A percentile compares a stretch with the other conserved stretches of the same genome.
phyloP scores from a whole-genome alignment of 1,140 invertebrate genomes.

The Bactericera cockerelli region DNA sequence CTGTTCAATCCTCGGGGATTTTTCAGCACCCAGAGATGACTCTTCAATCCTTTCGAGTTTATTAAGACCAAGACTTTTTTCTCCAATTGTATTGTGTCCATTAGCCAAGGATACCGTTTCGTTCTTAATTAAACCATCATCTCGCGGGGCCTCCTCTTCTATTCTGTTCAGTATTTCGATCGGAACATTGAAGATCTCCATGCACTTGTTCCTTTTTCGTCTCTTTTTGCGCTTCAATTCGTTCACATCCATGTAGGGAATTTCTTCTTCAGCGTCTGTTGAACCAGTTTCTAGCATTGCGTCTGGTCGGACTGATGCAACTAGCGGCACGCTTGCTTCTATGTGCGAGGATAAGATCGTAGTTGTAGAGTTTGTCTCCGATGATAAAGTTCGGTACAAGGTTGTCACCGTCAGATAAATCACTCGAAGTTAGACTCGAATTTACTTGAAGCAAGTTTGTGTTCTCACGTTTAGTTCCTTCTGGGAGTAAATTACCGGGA shows the following conservation, averaged over 20 bases:
- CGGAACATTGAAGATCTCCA: not conserved
- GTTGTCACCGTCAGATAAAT: not conserved
- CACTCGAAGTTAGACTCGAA: too few species aligned
- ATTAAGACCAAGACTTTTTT: not conserved
- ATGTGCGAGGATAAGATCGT: not conserved
- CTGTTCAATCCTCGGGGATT: too few species aligned
- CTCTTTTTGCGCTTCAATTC: not conserved
- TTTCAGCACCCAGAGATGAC: too few species aligned
- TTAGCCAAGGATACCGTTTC: not conserved
- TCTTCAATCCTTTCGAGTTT: too few species aligned
- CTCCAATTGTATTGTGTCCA: not conserved
- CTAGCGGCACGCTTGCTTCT: not conserved
- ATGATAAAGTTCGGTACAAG: constrained; percentile 4
- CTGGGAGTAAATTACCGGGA: too few species aligned
- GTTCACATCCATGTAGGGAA: not conserved
- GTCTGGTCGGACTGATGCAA: too few species aligned
- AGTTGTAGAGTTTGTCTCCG: not conserved
- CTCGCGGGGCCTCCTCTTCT: not conserved
- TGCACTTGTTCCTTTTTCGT: not conserved
- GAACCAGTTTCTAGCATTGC: too few species aligned
- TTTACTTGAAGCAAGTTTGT: too few species aligned
- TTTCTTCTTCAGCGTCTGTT: too few species aligned
- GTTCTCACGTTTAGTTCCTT: too few species aligned
- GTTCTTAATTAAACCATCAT: too few species aligned
- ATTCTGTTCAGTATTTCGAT: not conserved